These are phyloP conservation scores for Amblyopsis rosae DNA, from an alignment of 2,113 vertebrate genomes.

Conservation along the genomic window DNA sequence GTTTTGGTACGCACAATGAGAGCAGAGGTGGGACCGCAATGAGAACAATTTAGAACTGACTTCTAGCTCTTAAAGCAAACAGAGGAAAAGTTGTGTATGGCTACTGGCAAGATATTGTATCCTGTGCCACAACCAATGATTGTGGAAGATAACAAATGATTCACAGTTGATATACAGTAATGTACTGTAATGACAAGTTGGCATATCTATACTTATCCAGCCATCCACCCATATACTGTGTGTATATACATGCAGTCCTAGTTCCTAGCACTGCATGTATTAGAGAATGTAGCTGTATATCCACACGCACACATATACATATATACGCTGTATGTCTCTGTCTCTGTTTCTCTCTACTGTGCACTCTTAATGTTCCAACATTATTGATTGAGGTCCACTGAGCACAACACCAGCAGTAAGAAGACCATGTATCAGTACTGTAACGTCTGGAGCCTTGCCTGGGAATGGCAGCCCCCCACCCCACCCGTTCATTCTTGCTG, in stretches of 20 bases:
- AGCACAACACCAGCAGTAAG: constrained; percentile 33
- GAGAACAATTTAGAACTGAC: too few species aligned
- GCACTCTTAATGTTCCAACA: constrained; percentile 29
- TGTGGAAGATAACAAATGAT: too few species aligned
- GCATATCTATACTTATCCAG: constrained; percentile 10
- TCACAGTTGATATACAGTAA: neutral
- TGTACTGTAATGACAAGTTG: neutral
- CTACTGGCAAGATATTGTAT: too few species aligned
- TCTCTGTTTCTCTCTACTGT: neutral
- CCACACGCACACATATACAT: too few species aligned
- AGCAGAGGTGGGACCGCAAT: neutral
- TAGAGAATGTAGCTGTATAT: too few species aligned
- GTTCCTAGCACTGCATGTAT: too few species aligned
- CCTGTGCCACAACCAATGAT: too few species aligned
- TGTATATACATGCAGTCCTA: neutral
- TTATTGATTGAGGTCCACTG: constrained; percentile 60
- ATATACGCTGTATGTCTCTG: constrained; percentile 29
- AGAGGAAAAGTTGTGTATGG: too few species aligned
- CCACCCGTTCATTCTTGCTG: too few species aligned
- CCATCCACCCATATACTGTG: constrained; percentile 22
- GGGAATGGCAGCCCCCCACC: too few species aligned
- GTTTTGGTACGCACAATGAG: neutral
- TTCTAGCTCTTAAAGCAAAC: too few species aligned
- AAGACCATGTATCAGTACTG: constrained; percentile 27
- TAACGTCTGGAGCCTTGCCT: too few species aligned